Evolutionary conservation across 2,888 invertebrate genomes (phyloP).

Genomic region (Polydrusus tereticollis): DNA sequence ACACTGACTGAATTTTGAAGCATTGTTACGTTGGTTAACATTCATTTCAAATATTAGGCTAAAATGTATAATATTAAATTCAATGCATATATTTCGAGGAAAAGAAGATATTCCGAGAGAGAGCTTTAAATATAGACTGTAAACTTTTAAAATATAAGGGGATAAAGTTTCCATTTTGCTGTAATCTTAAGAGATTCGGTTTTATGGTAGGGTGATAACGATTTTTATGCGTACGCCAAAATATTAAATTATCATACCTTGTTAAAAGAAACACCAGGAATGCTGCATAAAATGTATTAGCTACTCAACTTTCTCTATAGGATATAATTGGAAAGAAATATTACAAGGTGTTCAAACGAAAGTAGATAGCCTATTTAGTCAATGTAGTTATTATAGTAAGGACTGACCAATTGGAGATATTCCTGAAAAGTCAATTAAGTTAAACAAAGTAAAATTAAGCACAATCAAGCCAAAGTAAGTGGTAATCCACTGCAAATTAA

Average conservation of each 20-base stretch:
- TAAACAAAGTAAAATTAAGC: no score
- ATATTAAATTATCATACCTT: background rate
- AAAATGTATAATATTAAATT: background rate
- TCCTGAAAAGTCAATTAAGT: no score
- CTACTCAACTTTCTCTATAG: no score
- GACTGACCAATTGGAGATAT: no score
- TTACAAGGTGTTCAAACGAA: no score
- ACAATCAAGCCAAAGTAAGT: no score
- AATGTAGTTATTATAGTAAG: no score
- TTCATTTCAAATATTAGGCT: background rate
- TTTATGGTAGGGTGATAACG: background rate
- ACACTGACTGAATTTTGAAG: background rate
- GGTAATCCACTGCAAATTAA: no score
- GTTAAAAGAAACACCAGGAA: background rate
- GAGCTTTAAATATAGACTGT: background rate
- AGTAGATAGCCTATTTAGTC: no score
- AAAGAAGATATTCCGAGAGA: background rate
- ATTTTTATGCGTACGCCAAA: background rate
- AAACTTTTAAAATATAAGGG: background rate
- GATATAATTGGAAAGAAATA: no score
- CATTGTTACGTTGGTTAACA: background rate
- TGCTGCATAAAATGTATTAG: background rate
- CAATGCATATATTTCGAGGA: background rate
- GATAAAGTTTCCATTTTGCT: constrained; percentile 3
- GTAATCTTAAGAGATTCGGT: constrained; percentile 1